Conservation (phyloP, 2,888 invertebrate species). For the Tillus elongatus region DNA sequence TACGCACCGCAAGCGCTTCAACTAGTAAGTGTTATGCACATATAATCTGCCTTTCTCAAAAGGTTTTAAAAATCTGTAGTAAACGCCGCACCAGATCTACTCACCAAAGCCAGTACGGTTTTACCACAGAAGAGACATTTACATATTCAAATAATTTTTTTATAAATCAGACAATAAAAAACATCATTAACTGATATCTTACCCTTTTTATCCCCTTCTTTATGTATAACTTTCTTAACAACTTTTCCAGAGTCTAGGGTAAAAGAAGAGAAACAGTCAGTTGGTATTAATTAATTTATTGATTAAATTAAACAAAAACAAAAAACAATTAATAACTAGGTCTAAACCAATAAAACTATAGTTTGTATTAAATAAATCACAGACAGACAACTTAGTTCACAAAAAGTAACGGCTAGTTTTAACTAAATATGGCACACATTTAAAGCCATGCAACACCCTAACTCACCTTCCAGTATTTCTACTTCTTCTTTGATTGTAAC, state of each 20-base stretch:
- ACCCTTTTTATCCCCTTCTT: slow-evolving; percentile 34
- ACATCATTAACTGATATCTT: slow-evolving; percentile 27
- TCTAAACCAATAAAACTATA: slow-evolving; percentile 1
- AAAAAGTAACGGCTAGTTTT: slow-evolving; percentile 5
- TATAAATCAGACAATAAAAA: too few relatives aligned
- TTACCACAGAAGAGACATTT: too few relatives aligned
- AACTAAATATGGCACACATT: not conserved
- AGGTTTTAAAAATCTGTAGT: too few relatives aligned
- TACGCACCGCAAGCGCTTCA: too few relatives aligned
- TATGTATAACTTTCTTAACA: slow-evolving; percentile 32
- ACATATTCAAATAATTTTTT: too few relatives aligned
- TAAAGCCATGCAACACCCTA: slow-evolving; percentile 15
- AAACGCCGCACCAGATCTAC: too few relatives aligned
- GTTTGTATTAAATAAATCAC: too few relatives aligned
- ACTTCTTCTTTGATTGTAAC: slow-evolving; percentile 42
- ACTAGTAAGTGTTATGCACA: too few relatives aligned
- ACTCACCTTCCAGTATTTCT: slow-evolving; percentile 43
- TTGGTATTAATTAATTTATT: slow-evolving; percentile 3
- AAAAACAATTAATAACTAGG: slow-evolving; percentile 2
- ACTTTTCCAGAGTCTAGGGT: slow-evolving; percentile 30
- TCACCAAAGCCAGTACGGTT: too few relatives aligned
- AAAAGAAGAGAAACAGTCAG: slow-evolving; percentile 19
- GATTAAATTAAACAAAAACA: slow-evolving; percentile 7
- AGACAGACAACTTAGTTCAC: slow-evolving; percentile 3
- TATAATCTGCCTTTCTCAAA: too few relatives aligned